A percentile compares a stretch with the other conserved stretches of the same genome.
These are phyloP conservation scores for Microtus ochrogaster DNA, from an alignment of 2,113 vertebrate species.

Conservation along the genomic window DNA sequence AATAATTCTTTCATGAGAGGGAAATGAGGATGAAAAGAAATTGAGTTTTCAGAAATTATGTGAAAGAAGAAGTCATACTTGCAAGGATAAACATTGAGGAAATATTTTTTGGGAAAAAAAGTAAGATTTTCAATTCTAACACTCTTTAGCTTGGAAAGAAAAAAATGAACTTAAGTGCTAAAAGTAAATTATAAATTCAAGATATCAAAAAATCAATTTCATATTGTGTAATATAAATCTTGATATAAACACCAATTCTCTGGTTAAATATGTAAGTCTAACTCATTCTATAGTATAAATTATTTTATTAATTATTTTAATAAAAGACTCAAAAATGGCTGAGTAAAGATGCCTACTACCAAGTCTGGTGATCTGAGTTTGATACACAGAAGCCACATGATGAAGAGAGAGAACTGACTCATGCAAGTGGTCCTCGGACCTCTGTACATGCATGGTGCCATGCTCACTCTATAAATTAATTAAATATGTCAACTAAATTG, in stretches of 20 bases:
- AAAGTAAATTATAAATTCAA: conserved; percentile 58
- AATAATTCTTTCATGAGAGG: not conserved
- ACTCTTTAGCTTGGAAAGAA: conserved; percentile 3
- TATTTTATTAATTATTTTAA: conserved; percentile 23
- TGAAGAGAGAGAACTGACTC: not conserved
- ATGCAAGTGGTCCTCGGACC: not conserved
- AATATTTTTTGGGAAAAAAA: not conserved
- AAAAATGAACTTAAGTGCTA: conserved; percentile 3
- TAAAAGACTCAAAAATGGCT: not conserved
- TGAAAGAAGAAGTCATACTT: conserved; percentile 34
- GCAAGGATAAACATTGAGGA: conserved; percentile 8
- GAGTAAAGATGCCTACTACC: not conserved
- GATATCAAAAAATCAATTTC: not conserved
- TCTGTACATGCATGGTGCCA: not conserved
- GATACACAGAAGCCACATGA: no score
- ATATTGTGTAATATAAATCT: conserved; percentile 2
- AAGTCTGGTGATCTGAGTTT: not conserved
- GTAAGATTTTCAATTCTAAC: not conserved
- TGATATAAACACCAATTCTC: not conserved
- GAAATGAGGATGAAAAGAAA: not conserved
- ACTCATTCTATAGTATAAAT: not conserved
- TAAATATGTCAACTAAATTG: not conserved
- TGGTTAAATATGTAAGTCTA: conserved; percentile 5
- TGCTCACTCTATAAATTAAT: not conserved
- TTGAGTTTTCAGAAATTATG: not conserved